These are phyloP conservation scores for Chrysaora quinquecirrha DNA, from an alignment of 30 jellyfish, hydroid and myxozoan genomes.

Conservation along the genomic window DNA sequence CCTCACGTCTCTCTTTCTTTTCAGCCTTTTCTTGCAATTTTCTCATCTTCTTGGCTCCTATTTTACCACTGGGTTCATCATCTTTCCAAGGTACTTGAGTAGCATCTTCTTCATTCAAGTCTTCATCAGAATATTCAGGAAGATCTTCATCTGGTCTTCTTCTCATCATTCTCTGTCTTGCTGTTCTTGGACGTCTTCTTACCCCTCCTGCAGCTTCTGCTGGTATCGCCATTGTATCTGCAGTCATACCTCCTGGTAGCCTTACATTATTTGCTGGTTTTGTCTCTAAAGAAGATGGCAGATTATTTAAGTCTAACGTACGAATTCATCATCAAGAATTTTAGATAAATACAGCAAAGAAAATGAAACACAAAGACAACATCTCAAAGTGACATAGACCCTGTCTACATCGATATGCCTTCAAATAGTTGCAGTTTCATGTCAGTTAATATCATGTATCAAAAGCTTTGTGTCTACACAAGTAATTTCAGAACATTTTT, in stretches of 20 bases:
- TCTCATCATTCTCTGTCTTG: conserved; percentile 72
- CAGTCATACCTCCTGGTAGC: conserved; percentile 9
- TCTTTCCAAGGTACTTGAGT: conserved; percentile 71
- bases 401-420: not conserved
- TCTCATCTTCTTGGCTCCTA: conserved; percentile 87
- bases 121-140: conserved; percentile 4
- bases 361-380: not conserved
- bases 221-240: conserved; percentile 62
- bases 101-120: not conserved
- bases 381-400: not conserved
- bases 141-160: conserved; percentile 33
- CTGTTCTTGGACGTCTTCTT: conserved; percentile 72
- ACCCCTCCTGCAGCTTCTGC: conserved; percentile 71
- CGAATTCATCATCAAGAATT: no score
- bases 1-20: conserved; percentile 89
- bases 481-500: no score
- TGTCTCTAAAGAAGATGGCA: not conserved
- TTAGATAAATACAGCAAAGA: not conserved
- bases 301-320: not conserved
- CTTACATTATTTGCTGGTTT: conserved; percentile 9
- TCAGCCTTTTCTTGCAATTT: conserved; percentile 92
- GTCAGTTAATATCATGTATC: no score
- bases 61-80: conserved; percentile 76
- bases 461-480: no score
- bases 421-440: no score